phyloP scores from a whole-genome alignment of 2,888 invertebrate genomes.

The Diachrysia chrysitis region DNA sequence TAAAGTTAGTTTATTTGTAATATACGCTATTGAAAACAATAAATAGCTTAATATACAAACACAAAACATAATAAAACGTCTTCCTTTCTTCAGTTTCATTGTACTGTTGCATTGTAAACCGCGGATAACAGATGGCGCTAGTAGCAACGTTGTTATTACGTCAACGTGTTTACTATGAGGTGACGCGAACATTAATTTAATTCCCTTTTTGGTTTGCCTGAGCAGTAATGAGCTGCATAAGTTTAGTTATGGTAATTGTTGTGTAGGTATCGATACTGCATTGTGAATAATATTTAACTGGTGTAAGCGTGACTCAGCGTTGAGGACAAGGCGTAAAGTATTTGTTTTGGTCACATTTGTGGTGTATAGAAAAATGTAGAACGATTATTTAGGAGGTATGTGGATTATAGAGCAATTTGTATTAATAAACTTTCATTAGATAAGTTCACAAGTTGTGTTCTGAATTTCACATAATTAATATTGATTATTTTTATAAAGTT shows the following conservation, averaged over 20 bases:
- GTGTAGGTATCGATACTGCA: background rate
- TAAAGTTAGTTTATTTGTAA: background rate
- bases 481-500: no score
- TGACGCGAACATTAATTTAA: background rate
- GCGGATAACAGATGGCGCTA: background rate
- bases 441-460: no score
- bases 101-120: background rate
- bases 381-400: background rate
- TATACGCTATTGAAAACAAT: background rate
- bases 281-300: background rate
- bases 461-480: no score
- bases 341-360: background rate
- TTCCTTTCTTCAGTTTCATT: background rate
- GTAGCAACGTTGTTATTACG: conserved; percentile 1
- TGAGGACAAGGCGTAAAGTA: background rate
- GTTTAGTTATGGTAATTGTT: background rate
- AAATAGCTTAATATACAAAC: background rate
- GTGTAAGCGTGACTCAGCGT: background rate
- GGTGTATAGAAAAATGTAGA: background rate
- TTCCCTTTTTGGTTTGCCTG: background rate
- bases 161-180: background rate
- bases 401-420: no score
- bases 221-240: conserved; percentile 7
- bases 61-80: background rate
- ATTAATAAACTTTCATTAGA: no score